Evolutionary conservation across 2,113 vertebrate genomes (phyloP).

Genomic region (Amazona vittata): DNA sequence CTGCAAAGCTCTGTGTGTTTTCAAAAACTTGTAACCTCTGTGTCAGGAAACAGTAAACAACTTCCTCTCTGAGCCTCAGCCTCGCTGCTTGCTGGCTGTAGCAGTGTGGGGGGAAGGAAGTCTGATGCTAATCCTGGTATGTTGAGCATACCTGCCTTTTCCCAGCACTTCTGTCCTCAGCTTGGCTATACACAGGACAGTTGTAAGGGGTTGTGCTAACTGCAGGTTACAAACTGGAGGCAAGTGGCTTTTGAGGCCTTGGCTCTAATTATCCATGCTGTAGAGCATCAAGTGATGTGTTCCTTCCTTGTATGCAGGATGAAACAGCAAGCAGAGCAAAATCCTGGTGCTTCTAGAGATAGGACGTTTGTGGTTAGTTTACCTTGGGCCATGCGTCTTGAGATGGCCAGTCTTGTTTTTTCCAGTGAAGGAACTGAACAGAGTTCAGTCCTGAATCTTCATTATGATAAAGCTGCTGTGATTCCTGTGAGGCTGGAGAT

Average conservation of each 20-base stretch:
- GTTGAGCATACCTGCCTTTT: not conserved
- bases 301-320: not conserved
- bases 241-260: not conserved
- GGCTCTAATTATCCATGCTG: not conserved
- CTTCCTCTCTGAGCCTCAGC: not conserved
- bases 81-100: not conserved
- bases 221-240: not conserved
- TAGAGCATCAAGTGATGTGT: fast-evolving
- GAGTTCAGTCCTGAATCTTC: not conserved
- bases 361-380: not conserved
- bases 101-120: not conserved
- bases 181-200: no score
- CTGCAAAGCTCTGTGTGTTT: not conserved
- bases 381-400: not conserved
- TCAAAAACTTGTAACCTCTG: not conserved
- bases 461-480: not conserved
- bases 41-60: not conserved
- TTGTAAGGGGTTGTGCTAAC: not conserved
- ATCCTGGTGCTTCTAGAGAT: not conserved
- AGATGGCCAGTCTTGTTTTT: not conserved
- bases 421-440: not conserved
- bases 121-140: not conserved
- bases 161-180: not conserved
- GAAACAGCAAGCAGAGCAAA: not conserved
- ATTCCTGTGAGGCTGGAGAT: not conserved